phyloP scores from a whole-genome alignment of 2,797 vertebrate genomes.

The Lacerta viridis region DNA sequence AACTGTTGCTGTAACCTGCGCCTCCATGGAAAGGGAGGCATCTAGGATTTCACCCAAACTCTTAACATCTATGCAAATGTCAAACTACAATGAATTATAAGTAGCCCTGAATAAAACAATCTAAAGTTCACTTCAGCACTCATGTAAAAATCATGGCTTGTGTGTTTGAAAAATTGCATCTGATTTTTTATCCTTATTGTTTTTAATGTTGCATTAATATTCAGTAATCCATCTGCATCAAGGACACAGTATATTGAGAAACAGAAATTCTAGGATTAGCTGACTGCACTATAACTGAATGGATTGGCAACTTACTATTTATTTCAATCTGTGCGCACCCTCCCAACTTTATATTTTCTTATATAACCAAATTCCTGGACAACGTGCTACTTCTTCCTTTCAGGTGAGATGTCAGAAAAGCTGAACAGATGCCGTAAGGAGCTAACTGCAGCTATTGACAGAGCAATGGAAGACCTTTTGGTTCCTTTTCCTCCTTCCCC shows the following conservation, averaged over 20 bases:
- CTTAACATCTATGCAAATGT: background rate
- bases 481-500: conserved; percentile 20
- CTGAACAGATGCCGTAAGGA: conserved; percentile 75
- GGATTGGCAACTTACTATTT: background rate
- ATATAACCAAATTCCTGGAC: conserved; percentile 9
- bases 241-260: background rate
- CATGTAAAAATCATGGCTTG: background rate
- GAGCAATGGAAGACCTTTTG: conserved; percentile 69
- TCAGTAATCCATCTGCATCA: background rate
- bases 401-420: conserved; percentile 78
- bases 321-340: background rate
- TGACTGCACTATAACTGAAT: background rate
- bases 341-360: background rate
- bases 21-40: no score
- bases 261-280: background rate
- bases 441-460: conserved; percentile 73
- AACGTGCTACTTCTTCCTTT: conserved; percentile 50
- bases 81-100: background rate
- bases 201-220: background rate
- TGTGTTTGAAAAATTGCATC: background rate
- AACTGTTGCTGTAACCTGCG: no score
- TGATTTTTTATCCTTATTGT: background rate
- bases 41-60: no score
- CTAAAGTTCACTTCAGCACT: background rate
- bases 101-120: background rate